Evolutionary conservation across 2,113 vertebrate genomes (phyloP).

Genomic region (Nyctibius bracteatus): DNA sequence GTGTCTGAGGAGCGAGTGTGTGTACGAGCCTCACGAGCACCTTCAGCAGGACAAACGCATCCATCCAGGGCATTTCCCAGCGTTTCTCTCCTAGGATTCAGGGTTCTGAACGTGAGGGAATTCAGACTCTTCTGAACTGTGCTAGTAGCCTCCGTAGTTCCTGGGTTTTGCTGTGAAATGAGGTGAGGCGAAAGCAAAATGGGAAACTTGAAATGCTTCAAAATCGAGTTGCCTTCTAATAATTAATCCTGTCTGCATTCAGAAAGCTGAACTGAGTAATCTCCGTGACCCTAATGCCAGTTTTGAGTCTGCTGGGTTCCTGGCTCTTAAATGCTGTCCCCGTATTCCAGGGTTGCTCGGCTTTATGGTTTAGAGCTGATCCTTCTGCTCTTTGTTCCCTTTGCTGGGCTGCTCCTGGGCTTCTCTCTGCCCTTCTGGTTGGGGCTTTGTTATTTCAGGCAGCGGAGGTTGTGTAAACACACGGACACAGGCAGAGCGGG

Average conservation of each 20-base stretch:
- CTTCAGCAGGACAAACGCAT: no score
- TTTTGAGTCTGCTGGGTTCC: neutral
- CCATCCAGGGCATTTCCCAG: rapidly evolving
- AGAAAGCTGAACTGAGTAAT: neutral
- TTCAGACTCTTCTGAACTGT: neutral
- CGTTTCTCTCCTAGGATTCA: rapidly evolving
- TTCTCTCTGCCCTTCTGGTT: neutral
- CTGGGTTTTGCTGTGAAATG: rapidly evolving
- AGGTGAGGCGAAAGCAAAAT: neutral
- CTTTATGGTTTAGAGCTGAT: neutral
- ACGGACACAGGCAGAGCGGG: neutral
- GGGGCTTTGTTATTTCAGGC: neutral
- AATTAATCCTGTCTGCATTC: neutral
- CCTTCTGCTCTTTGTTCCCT: neutral
- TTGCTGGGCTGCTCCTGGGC: neutral
- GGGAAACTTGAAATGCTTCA: neutral
- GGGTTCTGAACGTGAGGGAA: neutral
- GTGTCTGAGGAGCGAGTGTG: rapidly evolving
- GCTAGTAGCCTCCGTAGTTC: rapidly evolving
- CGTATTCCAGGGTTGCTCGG: neutral
- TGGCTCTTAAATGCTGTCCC: neutral
- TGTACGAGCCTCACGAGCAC: neutral
- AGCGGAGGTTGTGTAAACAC: neutral
- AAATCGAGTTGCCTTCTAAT: neutral
- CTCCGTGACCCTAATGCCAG: neutral